These are phyloP conservation scores for Calephelis nemesis DNA, from an alignment of 1,140 invertebrate species.

Conservation along the genomic window DNA sequence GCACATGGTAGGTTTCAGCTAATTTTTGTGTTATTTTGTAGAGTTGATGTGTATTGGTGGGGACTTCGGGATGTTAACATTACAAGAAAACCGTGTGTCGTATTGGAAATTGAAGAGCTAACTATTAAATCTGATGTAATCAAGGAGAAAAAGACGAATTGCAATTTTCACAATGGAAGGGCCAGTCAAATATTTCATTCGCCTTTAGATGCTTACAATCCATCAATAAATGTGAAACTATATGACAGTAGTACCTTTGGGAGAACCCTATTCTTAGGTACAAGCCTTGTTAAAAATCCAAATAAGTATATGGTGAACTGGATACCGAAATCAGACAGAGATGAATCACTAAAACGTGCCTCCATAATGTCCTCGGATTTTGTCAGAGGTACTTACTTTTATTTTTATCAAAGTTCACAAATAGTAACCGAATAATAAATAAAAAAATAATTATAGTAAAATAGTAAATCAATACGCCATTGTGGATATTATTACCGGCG, in stretches of 20 bases:
- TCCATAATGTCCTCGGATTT: constrained; percentile 51
- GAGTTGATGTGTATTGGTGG: constrained; percentile 83
- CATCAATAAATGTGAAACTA: constrained; percentile 79
- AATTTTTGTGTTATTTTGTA: constrained; percentile 29
- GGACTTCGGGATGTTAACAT: constrained; percentile 80
- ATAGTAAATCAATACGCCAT: background rate
- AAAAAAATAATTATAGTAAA: background rate
- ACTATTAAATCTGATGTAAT: constrained; percentile 80
- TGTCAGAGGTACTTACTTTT: constrained; percentile 42
- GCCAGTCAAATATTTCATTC: constrained; percentile 66
- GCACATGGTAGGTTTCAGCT: background rate
- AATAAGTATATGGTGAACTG: constrained; percentile 59
- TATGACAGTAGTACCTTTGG: constrained; percentile 82
- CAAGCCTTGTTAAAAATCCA: constrained; percentile 66
- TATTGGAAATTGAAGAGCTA: constrained; percentile 78
- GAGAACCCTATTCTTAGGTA: constrained; percentile 78
- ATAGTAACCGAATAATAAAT: background rate
- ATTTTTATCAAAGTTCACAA: background rate
- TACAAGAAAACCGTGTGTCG: constrained; percentile 78
- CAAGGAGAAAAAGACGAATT: constrained; percentile 68
- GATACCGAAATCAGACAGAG: constrained; percentile 50
- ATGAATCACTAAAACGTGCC: constrained; percentile 39
- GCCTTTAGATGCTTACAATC: constrained; percentile 73
- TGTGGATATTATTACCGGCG: too few relatives aligned
- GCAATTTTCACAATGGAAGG: constrained; percentile 73